A percentile compares a stretch with the other conserved stretches of the same genome.
Evolutionary conservation across 2,113 vertebrate genomes (phyloP).

Genomic region (Oncorhynchus tshawytscha): DNA sequence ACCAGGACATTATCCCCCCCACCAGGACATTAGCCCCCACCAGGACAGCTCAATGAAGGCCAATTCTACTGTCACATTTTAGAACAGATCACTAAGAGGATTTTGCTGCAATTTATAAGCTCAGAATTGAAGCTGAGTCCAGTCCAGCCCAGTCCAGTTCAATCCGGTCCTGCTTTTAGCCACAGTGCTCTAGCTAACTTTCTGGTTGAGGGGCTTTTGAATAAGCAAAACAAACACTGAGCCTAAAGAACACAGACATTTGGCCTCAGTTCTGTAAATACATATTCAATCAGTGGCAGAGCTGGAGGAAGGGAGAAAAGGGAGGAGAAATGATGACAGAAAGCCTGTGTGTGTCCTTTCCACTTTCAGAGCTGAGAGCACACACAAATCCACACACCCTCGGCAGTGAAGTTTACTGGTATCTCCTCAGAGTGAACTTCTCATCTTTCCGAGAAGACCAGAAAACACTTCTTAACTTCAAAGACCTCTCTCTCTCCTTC

Average conservation of each 20-base stretch:
- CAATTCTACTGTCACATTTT: not conserved
- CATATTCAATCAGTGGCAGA: conserved; percentile 45
- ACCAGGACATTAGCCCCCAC: not conserved
- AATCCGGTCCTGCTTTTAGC: no score
- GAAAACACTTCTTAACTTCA: not conserved
- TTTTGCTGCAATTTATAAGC: no score
- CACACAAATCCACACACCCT: not conserved
- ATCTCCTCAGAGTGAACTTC: not conserved
- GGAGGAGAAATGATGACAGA: conserved; percentile 22
- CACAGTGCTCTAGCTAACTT: not conserved
- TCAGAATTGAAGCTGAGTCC: not conserved
- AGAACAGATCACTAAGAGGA: no score
- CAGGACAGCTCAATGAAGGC: not conserved
- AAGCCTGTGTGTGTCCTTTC: no score
- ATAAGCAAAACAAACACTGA: not conserved
- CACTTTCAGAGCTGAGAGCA: no score
- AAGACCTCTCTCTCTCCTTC: not conserved
- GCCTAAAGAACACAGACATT: conserved; percentile 27
- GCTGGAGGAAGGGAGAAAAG: conserved; percentile 12
- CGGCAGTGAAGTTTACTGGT: no score
- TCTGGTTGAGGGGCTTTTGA: not conserved
- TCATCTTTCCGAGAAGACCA: not conserved
- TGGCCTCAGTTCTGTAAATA: conserved; percentile 20
- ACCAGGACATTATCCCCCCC: conserved; percentile 1
- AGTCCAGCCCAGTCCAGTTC: not conserved